Conservation (phyloP, 2,113 vertebrate genomes). For the Oxyura jamaicensis region DNA sequence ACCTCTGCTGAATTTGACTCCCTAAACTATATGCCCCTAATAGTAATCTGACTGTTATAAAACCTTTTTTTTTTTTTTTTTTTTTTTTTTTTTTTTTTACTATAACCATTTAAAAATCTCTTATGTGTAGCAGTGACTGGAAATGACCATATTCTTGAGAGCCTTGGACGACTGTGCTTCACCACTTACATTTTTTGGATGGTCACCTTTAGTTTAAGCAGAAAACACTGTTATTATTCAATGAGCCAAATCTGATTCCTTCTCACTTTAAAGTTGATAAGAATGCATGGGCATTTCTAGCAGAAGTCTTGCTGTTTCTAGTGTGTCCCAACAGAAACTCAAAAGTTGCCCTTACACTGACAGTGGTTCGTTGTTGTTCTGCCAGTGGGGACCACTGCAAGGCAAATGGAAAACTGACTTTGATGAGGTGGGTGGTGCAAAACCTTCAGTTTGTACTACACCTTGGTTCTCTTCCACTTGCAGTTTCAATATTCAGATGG, state of each 20-base stretch:
- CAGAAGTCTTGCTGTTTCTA: neutral
- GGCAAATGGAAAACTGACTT: neutral
- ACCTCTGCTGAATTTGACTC: neutral
- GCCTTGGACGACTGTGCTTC: neutral
- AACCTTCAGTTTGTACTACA: neutral
- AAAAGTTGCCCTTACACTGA: neutral
- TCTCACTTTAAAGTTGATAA: neutral
- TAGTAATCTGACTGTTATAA: neutral
- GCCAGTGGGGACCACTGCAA: neutral
- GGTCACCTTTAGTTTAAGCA: neutral
- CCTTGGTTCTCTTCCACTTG: neutral
- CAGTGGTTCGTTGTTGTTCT: neutral
- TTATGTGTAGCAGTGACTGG: neutral
- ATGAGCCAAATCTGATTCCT: neutral
- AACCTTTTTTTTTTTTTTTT: no score
- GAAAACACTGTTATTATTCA: neutral
- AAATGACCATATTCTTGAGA: neutral
- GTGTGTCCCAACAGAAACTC: neutral
- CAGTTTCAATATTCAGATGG: neutral
- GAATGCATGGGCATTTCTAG: neutral
- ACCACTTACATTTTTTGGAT: neutral
- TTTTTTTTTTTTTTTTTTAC: neutral
- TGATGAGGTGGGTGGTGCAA: neutral
- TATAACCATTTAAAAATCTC: neutral
- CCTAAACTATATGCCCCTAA: neutral